phyloP scores from a whole-genome alignment of 2,113 vertebrate genomes.

The Hippocampus zosterae region DNA sequence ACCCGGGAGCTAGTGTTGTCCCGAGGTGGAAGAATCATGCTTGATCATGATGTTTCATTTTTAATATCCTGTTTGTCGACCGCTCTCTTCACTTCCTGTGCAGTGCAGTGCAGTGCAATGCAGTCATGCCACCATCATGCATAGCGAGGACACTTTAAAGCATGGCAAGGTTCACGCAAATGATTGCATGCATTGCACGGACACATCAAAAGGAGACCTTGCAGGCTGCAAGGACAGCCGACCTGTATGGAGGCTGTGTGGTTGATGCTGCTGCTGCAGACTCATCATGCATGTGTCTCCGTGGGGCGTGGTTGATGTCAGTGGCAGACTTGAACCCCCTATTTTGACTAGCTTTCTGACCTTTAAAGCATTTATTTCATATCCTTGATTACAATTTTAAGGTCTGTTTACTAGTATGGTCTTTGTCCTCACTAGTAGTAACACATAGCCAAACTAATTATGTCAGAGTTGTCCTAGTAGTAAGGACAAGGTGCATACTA shows the following conservation, averaged over 20 bases:
- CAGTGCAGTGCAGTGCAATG: background rate
- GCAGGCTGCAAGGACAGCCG: constrained; percentile 33
- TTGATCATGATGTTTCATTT: background rate
- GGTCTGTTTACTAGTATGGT: background rate
- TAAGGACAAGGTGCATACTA: background rate
- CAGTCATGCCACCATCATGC: background rate
- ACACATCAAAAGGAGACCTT: background rate
- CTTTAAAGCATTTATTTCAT: background rate
- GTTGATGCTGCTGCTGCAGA: constrained; percentile 41
- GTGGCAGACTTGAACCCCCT: constrained; percentile 29
- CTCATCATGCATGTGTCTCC: constrained; percentile 37
- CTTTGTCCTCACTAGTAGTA: background rate
- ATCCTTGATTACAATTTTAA: background rate
- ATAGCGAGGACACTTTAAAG: background rate
- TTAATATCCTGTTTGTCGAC: background rate
- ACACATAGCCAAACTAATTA: too few relatives aligned
- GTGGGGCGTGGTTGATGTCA: constrained; percentile 64
- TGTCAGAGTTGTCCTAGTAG: background rate
- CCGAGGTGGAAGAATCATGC: background rate
- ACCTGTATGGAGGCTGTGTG: constrained; percentile 34
- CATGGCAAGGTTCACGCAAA: constrained; percentile 3
- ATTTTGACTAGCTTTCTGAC: constrained; percentile 34
- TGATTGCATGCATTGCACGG: background rate
- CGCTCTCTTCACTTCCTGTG: background rate
- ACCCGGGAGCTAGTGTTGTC: background rate